Percentiles rank a stretch among this genome's conserved stretches.
Evolutionary conservation across 2,888 invertebrate genomes (phyloP).

Genomic region (Psylliodes chrysocephalus): DNA sequence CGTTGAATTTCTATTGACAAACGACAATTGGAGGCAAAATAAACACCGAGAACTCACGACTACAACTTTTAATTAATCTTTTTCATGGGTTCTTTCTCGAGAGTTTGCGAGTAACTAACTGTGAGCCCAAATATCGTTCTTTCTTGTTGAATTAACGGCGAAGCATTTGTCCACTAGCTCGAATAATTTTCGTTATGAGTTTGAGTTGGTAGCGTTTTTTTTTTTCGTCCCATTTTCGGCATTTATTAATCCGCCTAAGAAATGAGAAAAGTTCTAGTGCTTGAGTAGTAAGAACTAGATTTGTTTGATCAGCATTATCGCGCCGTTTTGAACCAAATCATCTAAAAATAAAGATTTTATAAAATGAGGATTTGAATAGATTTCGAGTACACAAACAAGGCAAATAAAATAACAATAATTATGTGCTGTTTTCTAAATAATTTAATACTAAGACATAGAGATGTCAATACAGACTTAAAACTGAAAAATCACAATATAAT

Average conservation of each 20-base stretch:
- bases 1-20: conserved; percentile 26
- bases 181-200: conserved; percentile 11
- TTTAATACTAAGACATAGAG: too few relatives aligned
- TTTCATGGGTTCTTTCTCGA: conserved; percentile 6
- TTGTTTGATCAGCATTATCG: too few relatives aligned
- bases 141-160: conserved; percentile 5
- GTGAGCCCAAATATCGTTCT: not conserved
- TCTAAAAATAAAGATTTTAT: too few relatives aligned
- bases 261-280: too few relatives aligned
- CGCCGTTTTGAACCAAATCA: too few relatives aligned
- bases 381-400: too few relatives aligned
- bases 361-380: too few relatives aligned
- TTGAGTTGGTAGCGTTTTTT: not conserved
- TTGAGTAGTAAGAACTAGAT: too few relatives aligned
- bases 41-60: conserved; percentile 7
- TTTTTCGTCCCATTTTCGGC: not conserved
- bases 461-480: too few relatives aligned
- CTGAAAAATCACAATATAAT: too few relatives aligned
- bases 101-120: conserved; percentile 9
- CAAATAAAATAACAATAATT: too few relatives aligned
- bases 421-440: too few relatives aligned
- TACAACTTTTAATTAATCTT: conserved; percentile 20
- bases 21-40: conserved; percentile 16
- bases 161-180: not conserved
- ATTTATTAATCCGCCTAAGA: not conserved